A percentile compares a stretch with the other conserved stretches of the same genome.
Evolutionary conservation across 1,140 invertebrate genomes (phyloP).

Genomic region (Doryteuthis pealeii): DNA sequence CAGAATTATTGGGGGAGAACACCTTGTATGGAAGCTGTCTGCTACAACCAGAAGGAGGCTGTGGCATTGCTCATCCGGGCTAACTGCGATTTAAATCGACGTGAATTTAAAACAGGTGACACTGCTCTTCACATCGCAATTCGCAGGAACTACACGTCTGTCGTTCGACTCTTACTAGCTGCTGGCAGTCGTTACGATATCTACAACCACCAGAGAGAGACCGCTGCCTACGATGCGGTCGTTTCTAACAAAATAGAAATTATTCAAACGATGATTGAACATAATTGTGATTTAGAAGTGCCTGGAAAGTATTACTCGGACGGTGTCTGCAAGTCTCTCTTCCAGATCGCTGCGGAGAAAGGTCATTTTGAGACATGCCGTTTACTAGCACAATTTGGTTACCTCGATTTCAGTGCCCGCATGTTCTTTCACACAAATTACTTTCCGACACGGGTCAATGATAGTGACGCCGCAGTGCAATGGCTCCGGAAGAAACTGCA

Average conservation of each 20-base stretch:
- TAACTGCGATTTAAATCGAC: conserved; percentile 55
- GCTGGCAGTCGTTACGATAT: conserved; percentile 56
- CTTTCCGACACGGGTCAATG: conserved; percentile 39
- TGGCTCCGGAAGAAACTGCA: conserved; percentile 48
- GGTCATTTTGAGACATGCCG: conserved; percentile 56
- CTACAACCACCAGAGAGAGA: conserved; percentile 59
- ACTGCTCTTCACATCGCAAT: conserved; percentile 63
- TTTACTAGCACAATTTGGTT: conserved; percentile 50
- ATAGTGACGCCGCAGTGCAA: conserved; percentile 43
- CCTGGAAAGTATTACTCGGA: conserved; percentile 56
- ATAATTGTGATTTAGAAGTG: conserved; percentile 57
- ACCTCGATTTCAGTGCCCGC: conserved; percentile 49
- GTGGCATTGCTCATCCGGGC: conserved; percentile 47
- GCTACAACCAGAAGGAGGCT: conserved; percentile 58
- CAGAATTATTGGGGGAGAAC: conserved; percentile 60
- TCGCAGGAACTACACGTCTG: conserved; percentile 62
- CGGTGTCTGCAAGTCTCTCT: conserved; percentile 53
- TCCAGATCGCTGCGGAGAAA: conserved; percentile 55
- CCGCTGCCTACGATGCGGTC: conserved; percentile 55
- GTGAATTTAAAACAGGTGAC: conserved; percentile 58
- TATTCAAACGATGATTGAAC: conserved; percentile 49
- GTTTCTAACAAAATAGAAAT: conserved; percentile 56
- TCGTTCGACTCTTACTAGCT: conserved; percentile 65
- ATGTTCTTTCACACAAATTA: conserved; percentile 48
- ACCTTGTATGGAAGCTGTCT: conserved; percentile 59